Evolutionary conservation across 1,140 invertebrate genomes (phyloP), one percentile per base, ranked within the genome.

Genomic region (Zeugodacus cucurbitae): DNA sequence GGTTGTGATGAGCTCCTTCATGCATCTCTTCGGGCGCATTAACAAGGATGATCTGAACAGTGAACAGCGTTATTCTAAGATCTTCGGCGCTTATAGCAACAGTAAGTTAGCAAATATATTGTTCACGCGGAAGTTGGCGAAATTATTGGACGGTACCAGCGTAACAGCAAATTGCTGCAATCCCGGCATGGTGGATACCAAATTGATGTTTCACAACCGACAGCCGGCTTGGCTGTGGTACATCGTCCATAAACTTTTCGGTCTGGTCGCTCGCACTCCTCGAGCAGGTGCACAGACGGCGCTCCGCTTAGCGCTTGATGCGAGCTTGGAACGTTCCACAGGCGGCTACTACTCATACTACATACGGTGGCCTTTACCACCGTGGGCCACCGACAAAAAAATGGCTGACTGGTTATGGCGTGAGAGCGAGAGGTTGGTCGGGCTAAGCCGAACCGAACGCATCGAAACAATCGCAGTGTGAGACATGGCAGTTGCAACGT

Each of bases 41-140:
- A 94, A 97, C 89, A 96, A 96, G 86, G 94, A 95, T 22, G 96
- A 97, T 93, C 89, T 97, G 62, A 96, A 96, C 91, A 95, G 94
- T 59, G 95, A 96, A 86, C 93, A 91, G 41, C 91, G 91, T 0
- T 97, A 97, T 89, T 95, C 94, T 87, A 92, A 96, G 3, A 88
- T 94, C 3, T 90, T 91, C 54, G 91, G 90, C 22, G 95, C 95
- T 8, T 97, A 97, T 91, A 90, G 92, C 14, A 96, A 96, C 90
- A 97, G 96, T 91, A 97, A 97, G 94, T 90, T 97, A 88, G 96
- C 96, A 7, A 96, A 97, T 90, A 92, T 97, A 34, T 92, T 97
- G n/a, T 97, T 97, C 90, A 95, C 95, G 0, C 94, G 93, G 54
- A 96, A 97, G 92, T 91, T 97, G 10, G 93, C 94, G 3, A 93